Evolutionary conservation across 2,113 vertebrate species (phyloP), one percentile per base, ranked within the genome.

Genomic region (Syngnathus scovelli): DNA sequence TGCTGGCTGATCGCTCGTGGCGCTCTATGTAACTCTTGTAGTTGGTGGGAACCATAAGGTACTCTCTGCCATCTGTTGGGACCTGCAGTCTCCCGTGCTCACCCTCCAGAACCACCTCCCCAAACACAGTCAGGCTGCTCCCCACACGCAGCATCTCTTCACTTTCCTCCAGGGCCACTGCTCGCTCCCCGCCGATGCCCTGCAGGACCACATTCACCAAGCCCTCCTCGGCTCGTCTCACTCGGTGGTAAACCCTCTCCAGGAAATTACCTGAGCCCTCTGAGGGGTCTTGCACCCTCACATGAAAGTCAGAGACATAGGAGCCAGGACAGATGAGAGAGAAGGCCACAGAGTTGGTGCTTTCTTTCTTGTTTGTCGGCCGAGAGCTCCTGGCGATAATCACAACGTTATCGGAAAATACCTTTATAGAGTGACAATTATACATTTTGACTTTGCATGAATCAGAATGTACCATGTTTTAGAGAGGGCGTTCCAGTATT

Each of bases 111-210:
- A 91, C 85, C 51, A 93, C 81, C 79, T 93, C 91, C 6, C 92
- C 92, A 7, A 92, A 91, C 1, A 84, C 90, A 0, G 88, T 93
- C 72, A 92, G 12, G 12, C 54, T 74, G 71, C 76, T 81, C 13
- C 89, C 92, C 39, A 90, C 89, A 0, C 75, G 75, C 61, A 93
- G 84, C 70, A 93, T 39, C 86, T 90, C 87, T 73, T 93, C 92
- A 0, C 68, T 80, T 75, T 90, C 89, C 70, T 85, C 80, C 37
- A 70, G 67, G 0, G 80, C 75, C 36, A 75, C 75, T 0, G 88
- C 86, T 56, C 73, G 88, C 79, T 91, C 88, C 2, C 90, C 83
- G 2, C 63, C 81, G 55, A 92, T 7, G 23, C 81, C 85, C 52
- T 85, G 74, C 61, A 87, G 0, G 27, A 87, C 19, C 0, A 79